Percentiles rank a stretch among this genome's conserved stretches.
phyloP scores from a whole-genome alignment of 2,797 vertebrate genomes.

The Diglossa cyanea region DNA sequence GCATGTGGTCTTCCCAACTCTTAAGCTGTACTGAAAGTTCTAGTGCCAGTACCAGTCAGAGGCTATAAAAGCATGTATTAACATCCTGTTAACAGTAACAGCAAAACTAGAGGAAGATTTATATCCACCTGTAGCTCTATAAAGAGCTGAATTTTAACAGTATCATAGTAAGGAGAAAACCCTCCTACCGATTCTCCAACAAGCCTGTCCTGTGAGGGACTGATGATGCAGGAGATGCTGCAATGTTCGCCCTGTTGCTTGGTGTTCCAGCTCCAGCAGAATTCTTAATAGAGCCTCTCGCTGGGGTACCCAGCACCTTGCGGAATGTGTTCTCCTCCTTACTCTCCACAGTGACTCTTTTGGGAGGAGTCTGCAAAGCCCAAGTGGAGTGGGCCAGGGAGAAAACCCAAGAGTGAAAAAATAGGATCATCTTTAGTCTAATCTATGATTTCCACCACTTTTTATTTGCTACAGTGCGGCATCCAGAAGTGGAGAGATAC shows the following conservation, averaged over 20 bases:
- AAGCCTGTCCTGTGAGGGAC: conserved; percentile 86
- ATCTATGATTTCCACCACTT: not conserved
- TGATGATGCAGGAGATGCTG: conserved; percentile 66
- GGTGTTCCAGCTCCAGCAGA: conserved; percentile 62
- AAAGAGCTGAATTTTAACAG: not conserved
- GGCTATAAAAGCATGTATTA: not conserved
- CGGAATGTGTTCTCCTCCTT: conserved; percentile 85
- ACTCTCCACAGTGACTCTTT: conserved; percentile 82
- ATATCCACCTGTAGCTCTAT: not conserved
- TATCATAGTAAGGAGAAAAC: not conserved
- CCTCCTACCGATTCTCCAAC: conserved; percentile 87
- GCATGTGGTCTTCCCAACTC: not conserved
- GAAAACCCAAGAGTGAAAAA: not conserved
- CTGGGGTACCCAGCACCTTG: conserved; percentile 86
- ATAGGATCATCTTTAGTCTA: not conserved
- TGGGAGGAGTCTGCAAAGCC: conserved; percentile 79
- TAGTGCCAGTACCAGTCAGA: not conserved
- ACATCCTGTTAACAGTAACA: not conserved
- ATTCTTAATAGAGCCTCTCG: conserved; percentile 76
- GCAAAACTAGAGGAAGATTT: not conserved
- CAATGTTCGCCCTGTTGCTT: conserved; percentile 56
- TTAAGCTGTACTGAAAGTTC: not conserved
- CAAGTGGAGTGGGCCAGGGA: not conserved
- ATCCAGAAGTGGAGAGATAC: not conserved
- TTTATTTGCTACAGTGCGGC: not conserved